Evolutionary conservation across 1,140 invertebrate genomes (phyloP).

Genomic region (Brachystomella parvula): DNA sequence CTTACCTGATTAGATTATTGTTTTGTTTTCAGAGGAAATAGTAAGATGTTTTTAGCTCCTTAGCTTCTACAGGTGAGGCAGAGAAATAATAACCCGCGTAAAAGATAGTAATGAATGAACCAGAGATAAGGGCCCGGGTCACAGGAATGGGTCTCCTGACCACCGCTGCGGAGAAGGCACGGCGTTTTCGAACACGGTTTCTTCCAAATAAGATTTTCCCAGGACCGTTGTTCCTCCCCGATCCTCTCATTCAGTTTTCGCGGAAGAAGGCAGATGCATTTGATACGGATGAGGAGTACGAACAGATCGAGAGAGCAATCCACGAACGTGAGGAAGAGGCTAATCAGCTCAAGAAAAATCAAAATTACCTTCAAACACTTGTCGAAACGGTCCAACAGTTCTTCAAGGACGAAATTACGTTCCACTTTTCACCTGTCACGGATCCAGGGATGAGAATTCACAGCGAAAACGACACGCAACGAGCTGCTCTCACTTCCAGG

Average conservation of each 20-base stretch:
- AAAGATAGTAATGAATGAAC: too few species aligned
- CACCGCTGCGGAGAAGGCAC: too few species aligned
- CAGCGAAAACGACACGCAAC: not conserved
- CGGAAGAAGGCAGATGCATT: not conserved
- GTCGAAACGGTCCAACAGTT: not conserved
- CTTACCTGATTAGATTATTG: too few species aligned
- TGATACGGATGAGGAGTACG: not conserved
- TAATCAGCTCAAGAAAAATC: not conserved
- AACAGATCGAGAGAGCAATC: not conserved
- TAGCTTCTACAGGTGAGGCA: not conserved
- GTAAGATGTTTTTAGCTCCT: too few species aligned
- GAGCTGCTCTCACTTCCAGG: conserved; percentile 6
- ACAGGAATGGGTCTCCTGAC: too few species aligned
- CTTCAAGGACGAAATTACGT: not conserved
- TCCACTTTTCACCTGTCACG: not conserved
- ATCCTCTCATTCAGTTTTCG: not conserved
- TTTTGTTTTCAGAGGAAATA: too few species aligned
- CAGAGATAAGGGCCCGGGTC: too few species aligned
- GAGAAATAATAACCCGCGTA: too few species aligned
- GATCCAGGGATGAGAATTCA: not conserved
- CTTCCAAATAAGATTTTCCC: too few species aligned
- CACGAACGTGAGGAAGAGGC: not conserved
- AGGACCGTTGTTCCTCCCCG: too few species aligned
- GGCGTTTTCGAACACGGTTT: too few species aligned
- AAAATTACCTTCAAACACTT: not conserved